phyloP scores from a whole-genome alignment of 2,888 invertebrate genomes.

The Drosophila prolongata region DNA sequence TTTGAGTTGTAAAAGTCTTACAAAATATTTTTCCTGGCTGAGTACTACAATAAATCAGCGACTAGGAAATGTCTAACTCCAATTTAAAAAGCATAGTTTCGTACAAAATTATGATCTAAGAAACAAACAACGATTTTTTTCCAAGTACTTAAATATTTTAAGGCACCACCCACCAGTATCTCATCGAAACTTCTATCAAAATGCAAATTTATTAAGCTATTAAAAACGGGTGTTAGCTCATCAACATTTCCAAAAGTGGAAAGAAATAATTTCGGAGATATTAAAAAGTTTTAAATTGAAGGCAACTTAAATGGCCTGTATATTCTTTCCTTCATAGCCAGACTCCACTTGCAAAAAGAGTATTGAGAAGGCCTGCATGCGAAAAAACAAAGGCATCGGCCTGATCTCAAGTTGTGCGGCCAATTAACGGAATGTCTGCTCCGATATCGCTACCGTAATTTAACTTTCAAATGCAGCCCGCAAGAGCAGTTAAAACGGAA shows the following conservation, averaged over 20 bases:
- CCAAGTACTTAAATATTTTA: neutral
- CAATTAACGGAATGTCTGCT: constrained; percentile 71
- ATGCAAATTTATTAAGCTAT: neutral
- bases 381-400: constrained; percentile 7
- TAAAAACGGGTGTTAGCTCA: neutral
- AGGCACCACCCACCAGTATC: neutral
- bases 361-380: constrained; percentile 5
- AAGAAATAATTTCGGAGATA: neutral
- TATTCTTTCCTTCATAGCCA: neutral
- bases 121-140: neutral
- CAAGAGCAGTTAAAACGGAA: constrained; percentile 22
- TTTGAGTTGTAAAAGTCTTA: neutral
- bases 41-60: too few species aligned
- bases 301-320: neutral
- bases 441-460: constrained; percentile 53
- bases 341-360: constrained; percentile 9
- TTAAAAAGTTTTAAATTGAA: neutral
- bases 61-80: too few species aligned
- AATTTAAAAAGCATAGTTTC: too few species aligned
- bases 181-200: neutral
- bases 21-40: neutral
- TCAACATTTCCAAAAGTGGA: neutral
- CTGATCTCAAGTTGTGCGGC: constrained; percentile 58
- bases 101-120: neutral
- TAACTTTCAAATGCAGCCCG: constrained; percentile 69